phyloP scores from a whole-genome alignment of 2,888 invertebrate species.

The Drosophila falleni region DNA sequence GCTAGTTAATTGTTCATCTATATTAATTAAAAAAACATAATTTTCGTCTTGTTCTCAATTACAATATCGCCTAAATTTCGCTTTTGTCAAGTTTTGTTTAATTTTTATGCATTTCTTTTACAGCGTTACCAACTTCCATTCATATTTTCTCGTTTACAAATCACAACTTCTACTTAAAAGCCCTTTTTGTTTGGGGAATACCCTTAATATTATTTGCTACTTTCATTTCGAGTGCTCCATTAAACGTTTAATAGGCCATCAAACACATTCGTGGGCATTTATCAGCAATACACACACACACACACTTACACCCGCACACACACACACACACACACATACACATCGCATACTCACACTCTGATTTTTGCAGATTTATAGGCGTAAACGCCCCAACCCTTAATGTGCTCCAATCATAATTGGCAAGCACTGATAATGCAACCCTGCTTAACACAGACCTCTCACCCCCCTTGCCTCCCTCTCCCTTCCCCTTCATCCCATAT shows the following conservation, averaged over 20 bases:
- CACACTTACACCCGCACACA: constrained; percentile 15
- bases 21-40: not conserved
- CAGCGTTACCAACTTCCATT: too few species aligned
- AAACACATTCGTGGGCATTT: constrained; percentile 56
- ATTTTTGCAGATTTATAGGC: constrained; percentile 22
- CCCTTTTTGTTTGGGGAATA: not conserved
- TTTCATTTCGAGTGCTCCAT: constrained; percentile 22
- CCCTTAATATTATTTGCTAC: constrained; percentile 1
- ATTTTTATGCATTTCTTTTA: not conserved
- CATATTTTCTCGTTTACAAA: not conserved
- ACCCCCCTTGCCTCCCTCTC: not conserved
- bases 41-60: not conserved
- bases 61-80: not conserved
- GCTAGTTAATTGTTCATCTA: not conserved
- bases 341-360: constrained; percentile 6
- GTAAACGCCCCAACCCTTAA: constrained; percentile 19
- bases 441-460: constrained; percentile 11
- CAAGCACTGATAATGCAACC: constrained; percentile 74
- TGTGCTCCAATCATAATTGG: constrained; percentile 71
- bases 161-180: not conserved
- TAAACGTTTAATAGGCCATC: constrained; percentile 78
- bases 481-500: not conserved
- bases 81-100: not conserved
- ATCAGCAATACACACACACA: constrained; percentile 38
- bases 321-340: constrained; percentile 28